Conservation (phyloP, 2,888 invertebrate species). For the Aplocera efformata region DNA sequence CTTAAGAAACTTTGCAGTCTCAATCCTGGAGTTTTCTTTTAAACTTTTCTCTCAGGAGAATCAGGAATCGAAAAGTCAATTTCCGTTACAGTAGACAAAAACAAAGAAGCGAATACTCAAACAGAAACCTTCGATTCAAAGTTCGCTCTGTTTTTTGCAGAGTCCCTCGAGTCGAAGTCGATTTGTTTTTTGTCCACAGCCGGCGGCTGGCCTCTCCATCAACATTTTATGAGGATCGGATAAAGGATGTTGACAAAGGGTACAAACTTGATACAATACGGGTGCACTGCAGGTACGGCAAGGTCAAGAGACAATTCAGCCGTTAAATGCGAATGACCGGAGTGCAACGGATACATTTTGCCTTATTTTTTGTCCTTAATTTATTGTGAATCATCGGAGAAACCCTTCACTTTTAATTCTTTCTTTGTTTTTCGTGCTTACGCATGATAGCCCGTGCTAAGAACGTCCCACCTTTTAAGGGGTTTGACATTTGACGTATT, state of each 20-base stretch:
- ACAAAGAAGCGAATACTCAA: no score
- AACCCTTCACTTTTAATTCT: constrained; percentile 14
- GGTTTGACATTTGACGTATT: no score
- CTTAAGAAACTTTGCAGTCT: no score
- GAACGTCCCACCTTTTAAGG: no score
- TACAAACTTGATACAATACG: constrained; percentile 16
- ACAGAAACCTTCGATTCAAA: no score
- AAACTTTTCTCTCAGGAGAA: no score
- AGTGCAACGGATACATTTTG: constrained; percentile 22
- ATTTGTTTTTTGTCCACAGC: neutral
- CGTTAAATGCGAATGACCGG: constrained; percentile 44
- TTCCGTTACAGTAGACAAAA: no score
- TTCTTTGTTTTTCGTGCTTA: neutral
- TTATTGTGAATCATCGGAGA: constrained; percentile 25
- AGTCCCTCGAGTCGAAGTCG: no score
- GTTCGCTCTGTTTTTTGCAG: no score
- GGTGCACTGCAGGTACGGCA: constrained; percentile 25
- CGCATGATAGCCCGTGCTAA: no score
- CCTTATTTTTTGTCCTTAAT: constrained; percentile 10
- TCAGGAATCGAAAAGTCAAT: no score
- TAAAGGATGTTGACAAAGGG: constrained; percentile 13
- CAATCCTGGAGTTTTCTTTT: no score
- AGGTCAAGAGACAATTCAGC: constrained; percentile 41
- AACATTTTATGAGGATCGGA: constrained; percentile 4
- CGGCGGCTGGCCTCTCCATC: neutral